These are phyloP conservation scores for Lepus europaeus DNA, from an alignment of 2,113 vertebrate species.

Conservation along the genomic window DNA sequence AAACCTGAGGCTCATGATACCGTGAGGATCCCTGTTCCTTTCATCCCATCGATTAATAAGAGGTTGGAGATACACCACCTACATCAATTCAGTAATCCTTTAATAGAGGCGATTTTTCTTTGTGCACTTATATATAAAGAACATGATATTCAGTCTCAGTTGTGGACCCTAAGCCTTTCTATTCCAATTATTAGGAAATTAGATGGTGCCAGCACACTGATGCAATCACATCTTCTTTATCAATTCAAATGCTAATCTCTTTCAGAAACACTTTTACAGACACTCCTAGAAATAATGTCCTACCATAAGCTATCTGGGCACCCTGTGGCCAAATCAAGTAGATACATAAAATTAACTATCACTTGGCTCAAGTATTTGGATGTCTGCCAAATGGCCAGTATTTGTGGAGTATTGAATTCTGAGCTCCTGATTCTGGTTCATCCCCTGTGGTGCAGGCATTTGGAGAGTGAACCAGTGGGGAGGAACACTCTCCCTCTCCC, in stretches of 20 bases:
- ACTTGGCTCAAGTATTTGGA: too few species aligned
- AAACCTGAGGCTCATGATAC: accelerated
- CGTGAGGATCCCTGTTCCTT: too few species aligned
- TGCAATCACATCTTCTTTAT: not conserved
- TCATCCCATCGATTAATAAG: not conserved
- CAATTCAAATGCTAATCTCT: not conserved
- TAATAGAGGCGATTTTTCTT: not conserved
- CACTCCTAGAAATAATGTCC: not conserved
- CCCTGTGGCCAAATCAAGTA: not conserved
- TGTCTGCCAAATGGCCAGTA: too few species aligned
- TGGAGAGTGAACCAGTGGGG: too few species aligned
- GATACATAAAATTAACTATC: not conserved
- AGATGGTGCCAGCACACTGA: not conserved
- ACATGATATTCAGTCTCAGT: too few species aligned
- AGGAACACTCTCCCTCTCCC: too few species aligned
- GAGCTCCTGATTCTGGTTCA: too few species aligned
- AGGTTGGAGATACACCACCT: not conserved
- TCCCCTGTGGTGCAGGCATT: too few species aligned
- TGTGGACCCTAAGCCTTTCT: too few species aligned
- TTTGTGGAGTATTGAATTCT: too few species aligned
- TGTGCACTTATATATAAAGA: accelerated
- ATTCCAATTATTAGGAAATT: not conserved
- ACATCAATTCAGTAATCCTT: not conserved
- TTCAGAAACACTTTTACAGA: not conserved
- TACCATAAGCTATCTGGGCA: not conserved